Conservation (phyloP, 2,113 vertebrate genomes). For the Eonycteris spelaea region DNA sequence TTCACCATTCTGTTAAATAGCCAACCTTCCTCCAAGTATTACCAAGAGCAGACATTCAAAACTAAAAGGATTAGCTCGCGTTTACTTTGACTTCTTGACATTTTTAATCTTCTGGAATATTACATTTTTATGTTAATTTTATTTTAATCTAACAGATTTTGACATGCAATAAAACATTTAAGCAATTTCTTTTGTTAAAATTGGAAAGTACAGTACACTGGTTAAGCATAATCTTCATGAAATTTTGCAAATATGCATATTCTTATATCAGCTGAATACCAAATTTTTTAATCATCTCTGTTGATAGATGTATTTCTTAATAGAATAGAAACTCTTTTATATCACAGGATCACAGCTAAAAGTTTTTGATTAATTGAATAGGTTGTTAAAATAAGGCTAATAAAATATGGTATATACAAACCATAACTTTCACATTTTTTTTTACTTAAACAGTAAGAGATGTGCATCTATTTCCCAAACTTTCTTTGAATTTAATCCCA, state of each 20-base stretch:
- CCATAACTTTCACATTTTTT: not conserved
- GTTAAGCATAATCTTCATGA: conserved; percentile 27
- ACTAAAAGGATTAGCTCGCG: not conserved
- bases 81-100: conserved; percentile 24
- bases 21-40: not conserved
- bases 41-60: conserved; percentile 7
- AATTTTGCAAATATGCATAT: conserved; percentile 5
- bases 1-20: not conserved
- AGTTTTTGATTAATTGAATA: not conserved
- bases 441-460: not conserved
- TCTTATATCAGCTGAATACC: not conserved
- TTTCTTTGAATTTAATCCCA: not conserved
- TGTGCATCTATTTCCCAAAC: not conserved
- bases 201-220: not conserved
- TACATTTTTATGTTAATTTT: conserved; percentile 42
- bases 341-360: not conserved
- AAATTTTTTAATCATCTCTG: conserved; percentile 16
- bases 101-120: conserved; percentile 40
- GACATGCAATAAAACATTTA: conserved; percentile 52
- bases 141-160: conserved; percentile 36
- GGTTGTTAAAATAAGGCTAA: not conserved
- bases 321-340: not conserved
- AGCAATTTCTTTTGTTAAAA: conserved; percentile 31
- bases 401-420: not conserved
- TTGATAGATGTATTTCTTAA: not conserved